Conservation (phyloP, 1,140 invertebrate species). For the Hyles euphorbiae region DNA sequence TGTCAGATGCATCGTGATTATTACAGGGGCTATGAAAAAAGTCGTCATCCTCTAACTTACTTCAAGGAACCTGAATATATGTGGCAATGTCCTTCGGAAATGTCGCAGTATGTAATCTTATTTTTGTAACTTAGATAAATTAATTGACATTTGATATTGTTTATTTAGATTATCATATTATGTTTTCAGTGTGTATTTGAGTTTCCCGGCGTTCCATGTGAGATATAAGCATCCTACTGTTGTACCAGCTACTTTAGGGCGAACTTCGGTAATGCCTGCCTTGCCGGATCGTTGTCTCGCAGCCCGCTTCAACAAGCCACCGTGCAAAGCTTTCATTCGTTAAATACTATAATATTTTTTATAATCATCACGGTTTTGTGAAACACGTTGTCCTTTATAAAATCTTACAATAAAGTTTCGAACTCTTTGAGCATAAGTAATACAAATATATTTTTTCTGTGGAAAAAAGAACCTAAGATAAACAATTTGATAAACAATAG, state of each 20-base stretch:
- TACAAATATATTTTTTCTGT: too few species aligned
- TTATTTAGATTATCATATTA: constrained; percentile 9
- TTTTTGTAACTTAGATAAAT: neutral
- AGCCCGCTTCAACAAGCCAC: constrained; percentile 43
- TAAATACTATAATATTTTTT: constrained; percentile 14
- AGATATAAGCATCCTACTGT: constrained; percentile 73
- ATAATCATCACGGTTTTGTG: too few species aligned
- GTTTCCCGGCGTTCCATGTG: constrained; percentile 69
- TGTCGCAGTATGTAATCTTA: constrained; percentile 15
- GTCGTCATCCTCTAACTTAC: constrained; percentile 72
- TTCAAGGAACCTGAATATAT: constrained; percentile 70
- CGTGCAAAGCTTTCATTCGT: constrained; percentile 41
- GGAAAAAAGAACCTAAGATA: too few species aligned
- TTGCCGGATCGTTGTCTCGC: constrained; percentile 65
- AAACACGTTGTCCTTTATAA: too few species aligned
- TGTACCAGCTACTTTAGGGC: constrained; percentile 57
- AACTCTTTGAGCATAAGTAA: too few species aligned
- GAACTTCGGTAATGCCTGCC: constrained; percentile 54
- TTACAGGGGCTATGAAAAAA: constrained; percentile 74
- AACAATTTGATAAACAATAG: too few species aligned
- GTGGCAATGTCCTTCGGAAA: constrained; percentile 72
- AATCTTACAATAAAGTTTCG: too few species aligned
- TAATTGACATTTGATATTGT: neutral
- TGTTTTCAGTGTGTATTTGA: constrained; percentile 63
- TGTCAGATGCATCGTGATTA: constrained; percentile 76